Conservation (phyloP, 2,113 vertebrate species). For the Saguinus imperator region DNA sequence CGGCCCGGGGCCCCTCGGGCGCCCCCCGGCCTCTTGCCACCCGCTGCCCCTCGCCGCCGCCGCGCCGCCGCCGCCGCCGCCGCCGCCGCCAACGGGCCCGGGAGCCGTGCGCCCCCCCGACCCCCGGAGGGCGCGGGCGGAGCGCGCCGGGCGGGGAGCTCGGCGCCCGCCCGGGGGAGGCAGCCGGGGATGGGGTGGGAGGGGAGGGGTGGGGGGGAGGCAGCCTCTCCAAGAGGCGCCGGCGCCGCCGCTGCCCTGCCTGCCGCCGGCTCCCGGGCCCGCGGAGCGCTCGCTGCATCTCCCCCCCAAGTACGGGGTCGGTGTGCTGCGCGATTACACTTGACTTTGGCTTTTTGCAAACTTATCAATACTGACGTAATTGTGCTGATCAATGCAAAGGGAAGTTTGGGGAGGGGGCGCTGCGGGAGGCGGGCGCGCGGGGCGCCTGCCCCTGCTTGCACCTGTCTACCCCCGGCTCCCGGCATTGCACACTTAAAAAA, state of each 20-base stretch:
- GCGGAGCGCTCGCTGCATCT: slow-evolving; percentile 65
- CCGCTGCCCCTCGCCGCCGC: slow-evolving; percentile 55
- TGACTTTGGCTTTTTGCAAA: slow-evolving; percentile 91
- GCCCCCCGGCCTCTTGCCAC: slow-evolving; percentile 42
- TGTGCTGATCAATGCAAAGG: slow-evolving; percentile 88
- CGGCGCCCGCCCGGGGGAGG: slow-evolving; percentile 54
- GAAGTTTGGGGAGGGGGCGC: slow-evolving; percentile 54
- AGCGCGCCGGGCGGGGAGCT: slow-evolving; percentile 64
- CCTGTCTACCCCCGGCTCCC: slow-evolving; percentile 26
- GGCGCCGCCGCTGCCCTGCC: slow-evolving; percentile 60
- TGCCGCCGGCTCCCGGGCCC: slow-evolving; percentile 64
- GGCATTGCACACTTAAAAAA: slow-evolving; percentile 32
- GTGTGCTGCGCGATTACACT: slow-evolving; percentile 86
- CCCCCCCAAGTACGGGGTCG: slow-evolving; percentile 74
- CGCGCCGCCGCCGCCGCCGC: slow-evolving; percentile 13
- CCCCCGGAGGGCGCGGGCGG: slow-evolving; percentile 70
- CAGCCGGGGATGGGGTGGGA: slow-evolving; percentile 9
- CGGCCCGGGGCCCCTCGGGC: slow-evolving; percentile 28
- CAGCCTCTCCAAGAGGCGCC: slow-evolving; percentile 35
- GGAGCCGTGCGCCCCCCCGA: slow-evolving; percentile 75
- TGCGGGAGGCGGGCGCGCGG: slow-evolving; percentile 4
- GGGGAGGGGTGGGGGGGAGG: slow-evolving; percentile 35
- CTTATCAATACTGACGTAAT: slow-evolving; percentile 94
- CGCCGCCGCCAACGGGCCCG: slow-evolving; percentile 38
- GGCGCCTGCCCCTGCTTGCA: background rate